Percentiles rank a stretch among this genome's conserved stretches.
Evolutionary conservation across 2,113 vertebrate genomes (phyloP).

Genomic region (Nerophis lumbriciformis): DNA sequence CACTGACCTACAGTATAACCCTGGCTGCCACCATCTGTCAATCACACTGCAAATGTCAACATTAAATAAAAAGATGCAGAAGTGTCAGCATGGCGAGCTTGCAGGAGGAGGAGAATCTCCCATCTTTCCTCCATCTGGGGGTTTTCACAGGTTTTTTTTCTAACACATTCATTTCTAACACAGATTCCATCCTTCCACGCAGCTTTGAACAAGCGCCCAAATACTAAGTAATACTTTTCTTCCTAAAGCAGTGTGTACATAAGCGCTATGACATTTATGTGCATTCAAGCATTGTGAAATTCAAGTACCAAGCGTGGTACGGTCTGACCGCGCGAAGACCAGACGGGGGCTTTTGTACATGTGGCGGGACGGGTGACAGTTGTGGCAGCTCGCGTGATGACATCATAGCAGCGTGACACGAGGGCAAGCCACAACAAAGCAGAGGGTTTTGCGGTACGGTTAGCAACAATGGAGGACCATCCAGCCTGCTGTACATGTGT

Average conservation of each 20-base stretch:
- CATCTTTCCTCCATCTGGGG: constrained; percentile 47
- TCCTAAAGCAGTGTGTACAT: not conserved
- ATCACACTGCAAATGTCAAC: too few relatives aligned
- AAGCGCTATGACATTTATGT: not conserved
- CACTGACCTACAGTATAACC: too few relatives aligned
- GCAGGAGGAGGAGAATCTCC: not conserved
- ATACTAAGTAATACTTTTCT: not conserved
- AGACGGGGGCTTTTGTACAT: not conserved
- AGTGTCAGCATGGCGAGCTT: too few relatives aligned
- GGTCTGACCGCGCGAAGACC: too few relatives aligned
- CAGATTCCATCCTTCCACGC: constrained; percentile 8
- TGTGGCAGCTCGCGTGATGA: not conserved
- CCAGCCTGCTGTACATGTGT: not conserved
- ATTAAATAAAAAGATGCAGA: too few relatives aligned
- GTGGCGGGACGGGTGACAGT: not conserved
- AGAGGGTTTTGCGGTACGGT: not conserved
- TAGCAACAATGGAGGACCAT: not conserved
- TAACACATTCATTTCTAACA: constrained; percentile 20
- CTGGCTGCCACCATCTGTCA: too few relatives aligned
- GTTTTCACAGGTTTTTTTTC: constrained; percentile 32
- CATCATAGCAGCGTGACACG: not conserved
- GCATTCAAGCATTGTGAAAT: not conserved
- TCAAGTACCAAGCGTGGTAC: not conserved
- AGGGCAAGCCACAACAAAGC: not conserved
- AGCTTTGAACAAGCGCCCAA: constrained; percentile 3